Percentiles rank a stretch among this genome's conserved stretches.
Evolutionary conservation across 1,140 invertebrate species (phyloP).

Genomic region (Orius laevigatus): DNA sequence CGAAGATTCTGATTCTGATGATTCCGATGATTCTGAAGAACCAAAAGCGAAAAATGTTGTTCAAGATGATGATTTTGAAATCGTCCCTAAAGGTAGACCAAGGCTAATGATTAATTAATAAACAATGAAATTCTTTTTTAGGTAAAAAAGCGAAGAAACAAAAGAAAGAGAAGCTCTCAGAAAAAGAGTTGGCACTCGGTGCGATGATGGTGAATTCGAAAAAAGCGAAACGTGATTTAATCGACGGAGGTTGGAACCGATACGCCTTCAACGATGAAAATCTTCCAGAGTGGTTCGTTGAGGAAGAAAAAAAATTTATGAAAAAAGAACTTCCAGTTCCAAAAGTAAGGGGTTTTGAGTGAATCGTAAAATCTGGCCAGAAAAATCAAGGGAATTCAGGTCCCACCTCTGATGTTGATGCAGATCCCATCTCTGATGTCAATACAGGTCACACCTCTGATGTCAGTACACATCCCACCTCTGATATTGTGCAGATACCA

Average conservation of each 20-base stretch:
- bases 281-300: conserved; percentile 89
- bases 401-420: too few relatives aligned
- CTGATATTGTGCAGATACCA: too few relatives aligned
- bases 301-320: conserved; percentile 89
- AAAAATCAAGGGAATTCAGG: too few relatives aligned
- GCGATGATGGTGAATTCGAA: conserved; percentile 68
- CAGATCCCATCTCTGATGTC: too few relatives aligned
- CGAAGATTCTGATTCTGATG: conserved; percentile 29
- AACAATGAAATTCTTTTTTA: conserved; percentile 12
- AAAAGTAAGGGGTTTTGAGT: too few relatives aligned
- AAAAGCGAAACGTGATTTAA: conserved; percentile 67
- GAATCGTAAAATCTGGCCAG: too few relatives aligned
- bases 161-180: conserved; percentile 60
- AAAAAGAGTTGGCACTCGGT: conserved; percentile 75
- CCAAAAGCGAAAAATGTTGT: conserved; percentile 10
- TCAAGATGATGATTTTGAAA: conserved; percentile 20
- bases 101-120: too few relatives aligned
- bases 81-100: conserved; percentile 15
- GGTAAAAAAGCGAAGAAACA: conserved; percentile 27
- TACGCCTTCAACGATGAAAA: conserved; percentile 76
- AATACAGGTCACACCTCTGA: too few relatives aligned
- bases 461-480: too few relatives aligned
- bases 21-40: conserved; percentile 41
- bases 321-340: conserved; percentile 32
- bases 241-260: conserved; percentile 81